phyloP scores from a whole-genome alignment of 2,797 vertebrate species.

The Cynopterus sphinx region DNA sequence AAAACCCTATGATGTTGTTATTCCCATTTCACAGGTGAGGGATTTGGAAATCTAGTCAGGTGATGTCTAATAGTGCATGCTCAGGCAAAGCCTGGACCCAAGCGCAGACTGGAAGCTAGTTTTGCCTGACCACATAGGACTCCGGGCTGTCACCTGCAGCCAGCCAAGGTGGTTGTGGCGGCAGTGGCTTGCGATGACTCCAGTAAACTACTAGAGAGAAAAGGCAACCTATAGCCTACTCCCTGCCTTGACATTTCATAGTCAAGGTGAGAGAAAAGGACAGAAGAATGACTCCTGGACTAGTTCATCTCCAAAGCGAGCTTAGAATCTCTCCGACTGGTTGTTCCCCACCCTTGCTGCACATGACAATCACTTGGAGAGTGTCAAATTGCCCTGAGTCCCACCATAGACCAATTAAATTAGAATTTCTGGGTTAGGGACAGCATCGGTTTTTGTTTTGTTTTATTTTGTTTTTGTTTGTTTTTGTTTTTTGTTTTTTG shows the following conservation, averaged over 20 bases:
- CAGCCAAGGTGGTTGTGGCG: neutral
- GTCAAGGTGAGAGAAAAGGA: neutral
- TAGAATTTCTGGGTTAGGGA: neutral
- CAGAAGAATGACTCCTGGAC: neutral
- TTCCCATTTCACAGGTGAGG: neutral
- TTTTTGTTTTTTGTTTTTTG: neutral
- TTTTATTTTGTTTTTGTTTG: neutral
- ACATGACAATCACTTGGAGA: neutral
- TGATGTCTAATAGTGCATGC: neutral
- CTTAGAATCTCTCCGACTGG: neutral
- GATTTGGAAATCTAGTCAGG: neutral
- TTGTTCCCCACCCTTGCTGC: neutral
- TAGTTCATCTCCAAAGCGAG: neutral
- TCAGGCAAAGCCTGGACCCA: neutral
- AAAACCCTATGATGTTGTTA: neutral
- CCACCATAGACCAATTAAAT: neutral
- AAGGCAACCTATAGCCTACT: no score
- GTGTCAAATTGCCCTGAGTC: no score
- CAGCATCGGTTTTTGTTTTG: neutral
- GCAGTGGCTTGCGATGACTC: neutral
- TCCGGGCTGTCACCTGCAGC: neutral
- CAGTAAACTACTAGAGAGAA: neutral
- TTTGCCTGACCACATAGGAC: neutral
- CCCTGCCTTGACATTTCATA: fast-evolving
- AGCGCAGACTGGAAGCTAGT: neutral